Evolutionary conservation across 2,888 invertebrate genomes (phyloP).

Genomic region (Trichopria drosophilae): DNA sequence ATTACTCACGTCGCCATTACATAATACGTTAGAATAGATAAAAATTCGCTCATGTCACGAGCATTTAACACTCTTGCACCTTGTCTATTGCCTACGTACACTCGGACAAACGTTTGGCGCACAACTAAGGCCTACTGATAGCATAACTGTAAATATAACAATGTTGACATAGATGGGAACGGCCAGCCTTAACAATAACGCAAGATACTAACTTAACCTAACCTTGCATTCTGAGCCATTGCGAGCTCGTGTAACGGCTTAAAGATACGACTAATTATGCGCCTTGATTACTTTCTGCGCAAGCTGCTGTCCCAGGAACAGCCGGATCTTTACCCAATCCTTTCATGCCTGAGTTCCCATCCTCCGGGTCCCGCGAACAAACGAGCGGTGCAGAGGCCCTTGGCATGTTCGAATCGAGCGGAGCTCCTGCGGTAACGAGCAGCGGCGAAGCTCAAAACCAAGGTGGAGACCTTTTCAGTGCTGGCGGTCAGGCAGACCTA

Average conservation of each 20-base stretch:
- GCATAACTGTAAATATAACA: too few species aligned
- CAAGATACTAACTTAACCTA: too few species aligned
- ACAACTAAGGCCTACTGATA: too few species aligned
- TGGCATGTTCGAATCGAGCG: conserved; percentile 32
- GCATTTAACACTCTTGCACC: too few species aligned
- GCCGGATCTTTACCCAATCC: conserved; percentile 63
- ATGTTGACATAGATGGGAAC: too few species aligned
- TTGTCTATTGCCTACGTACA: too few species aligned
- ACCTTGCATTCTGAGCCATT: too few species aligned
- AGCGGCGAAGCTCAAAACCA: conserved; percentile 35
- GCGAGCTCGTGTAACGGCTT: background rate
- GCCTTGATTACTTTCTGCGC: conserved; percentile 56
- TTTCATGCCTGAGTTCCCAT: conserved; percentile 65
- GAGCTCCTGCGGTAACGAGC: conserved; percentile 21
- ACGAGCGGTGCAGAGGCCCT: conserved; percentile 8
- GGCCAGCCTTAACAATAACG: too few species aligned
- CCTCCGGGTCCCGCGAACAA: conserved; percentile 43
- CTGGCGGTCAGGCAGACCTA: conserved; percentile 53
- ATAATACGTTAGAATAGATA: too few species aligned
- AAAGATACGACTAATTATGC: conserved; percentile 35
- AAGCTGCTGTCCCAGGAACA: conserved; percentile 63
- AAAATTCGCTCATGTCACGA: too few species aligned
- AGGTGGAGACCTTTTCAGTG: conserved; percentile 53
- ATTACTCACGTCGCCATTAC: too few species aligned
- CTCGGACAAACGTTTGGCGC: too few species aligned